These are phyloP conservation scores for Mugil cephalus DNA, from an alignment of 2,113 vertebrate genomes.

Conservation along the genomic window DNA sequence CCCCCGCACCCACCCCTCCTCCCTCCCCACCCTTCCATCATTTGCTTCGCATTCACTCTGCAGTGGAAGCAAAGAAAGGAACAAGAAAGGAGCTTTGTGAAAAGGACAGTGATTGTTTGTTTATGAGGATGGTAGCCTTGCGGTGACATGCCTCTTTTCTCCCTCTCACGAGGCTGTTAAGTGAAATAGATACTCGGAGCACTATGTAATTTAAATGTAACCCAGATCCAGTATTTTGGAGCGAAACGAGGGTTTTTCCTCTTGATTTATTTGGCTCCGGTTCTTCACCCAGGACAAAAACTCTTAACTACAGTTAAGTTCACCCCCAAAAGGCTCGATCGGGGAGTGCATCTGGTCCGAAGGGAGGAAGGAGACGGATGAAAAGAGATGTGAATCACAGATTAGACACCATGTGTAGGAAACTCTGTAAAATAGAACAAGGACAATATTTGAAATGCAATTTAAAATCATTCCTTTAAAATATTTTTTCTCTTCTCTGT, in stretches of 20 bases:
- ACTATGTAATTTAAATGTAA: slow-evolving; percentile 63
- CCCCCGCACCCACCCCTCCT: slow-evolving; percentile 20
- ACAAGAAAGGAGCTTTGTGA: slow-evolving; percentile 69
- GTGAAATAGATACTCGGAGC: slow-evolving; percentile 59
- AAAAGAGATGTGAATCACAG: slow-evolving; percentile 11
- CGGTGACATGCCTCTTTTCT: slow-evolving; percentile 49
- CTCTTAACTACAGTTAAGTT: slow-evolving; percentile 18
- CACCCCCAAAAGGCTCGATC: slow-evolving; percentile 17
- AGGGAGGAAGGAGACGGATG: neutral
- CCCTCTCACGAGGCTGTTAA: slow-evolving; percentile 45
- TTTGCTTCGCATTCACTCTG: slow-evolving; percentile 47
- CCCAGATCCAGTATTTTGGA: slow-evolving; percentile 54
- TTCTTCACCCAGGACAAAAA: slow-evolving; percentile 42
- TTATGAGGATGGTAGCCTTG: slow-evolving; percentile 72
- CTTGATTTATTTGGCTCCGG: slow-evolving; percentile 33
- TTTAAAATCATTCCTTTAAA: no score
- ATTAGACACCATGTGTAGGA: neutral
- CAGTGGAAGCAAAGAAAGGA: slow-evolving; percentile 59
- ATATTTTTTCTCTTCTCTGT: slow-evolving; percentile 8
- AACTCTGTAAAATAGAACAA: no score
- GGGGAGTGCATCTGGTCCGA: neutral
- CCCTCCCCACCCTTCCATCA: slow-evolving; percentile 33
- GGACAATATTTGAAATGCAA: no score
- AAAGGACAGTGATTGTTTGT: slow-evolving; percentile 76
- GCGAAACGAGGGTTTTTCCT: slow-evolving; percentile 44